Evolutionary conservation across 2,797 vertebrate genomes (phyloP), one percentile per base, ranked within the genome.

Genomic region (Apogon talboti): DNA sequence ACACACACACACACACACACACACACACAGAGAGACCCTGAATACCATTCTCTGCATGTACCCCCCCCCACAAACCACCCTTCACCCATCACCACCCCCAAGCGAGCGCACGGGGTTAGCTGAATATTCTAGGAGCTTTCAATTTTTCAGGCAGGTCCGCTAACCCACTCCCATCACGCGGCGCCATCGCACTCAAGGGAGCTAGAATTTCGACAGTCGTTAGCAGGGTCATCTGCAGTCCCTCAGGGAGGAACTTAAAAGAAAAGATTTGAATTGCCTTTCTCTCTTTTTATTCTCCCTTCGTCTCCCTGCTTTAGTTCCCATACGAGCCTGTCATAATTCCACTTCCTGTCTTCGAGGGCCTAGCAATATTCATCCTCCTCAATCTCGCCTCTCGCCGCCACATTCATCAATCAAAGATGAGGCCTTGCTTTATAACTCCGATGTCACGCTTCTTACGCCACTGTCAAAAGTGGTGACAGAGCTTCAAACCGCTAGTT

Each of bases 51-150:
- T 73, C 79, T 41, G 59, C 74, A 64, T 68, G 53, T 46, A 30
- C 64, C 54, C 66, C 76, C 48, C 15, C 19, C 3, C 24, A 2
- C 3, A 2, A 2, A 28, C 40, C 43, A 16, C 46, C 42, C 33
- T 35, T 35, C 33, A 8, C 19, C 47, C 15, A 64, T 74, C 73
- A 33, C 57, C 50, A 66, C 76, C 82, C 82, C 80, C 82, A 80
- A 66, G 78, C 5, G 84, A 81, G 84, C 79, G 7, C 81, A 67
- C 54, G 49, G 76, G 83, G 84, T 84, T 71, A 81, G 76, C 84
- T 86, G 85, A 90, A 91, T 92, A 91, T 90, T 91, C 86, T 66
- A 83, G 57, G 59, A 74, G 85, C 83, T 85, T 92, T 92, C 72
- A 86, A 88, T 91, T 91, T 92, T 89, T 91, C 82, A 89, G 79